Evolutionary conservation across 30 jellyfish, hydroid and myxozoan species (phyloP), one percentile per base, ranked within the genome.

Genomic region (Pseudorhiza aurosa): DNA sequence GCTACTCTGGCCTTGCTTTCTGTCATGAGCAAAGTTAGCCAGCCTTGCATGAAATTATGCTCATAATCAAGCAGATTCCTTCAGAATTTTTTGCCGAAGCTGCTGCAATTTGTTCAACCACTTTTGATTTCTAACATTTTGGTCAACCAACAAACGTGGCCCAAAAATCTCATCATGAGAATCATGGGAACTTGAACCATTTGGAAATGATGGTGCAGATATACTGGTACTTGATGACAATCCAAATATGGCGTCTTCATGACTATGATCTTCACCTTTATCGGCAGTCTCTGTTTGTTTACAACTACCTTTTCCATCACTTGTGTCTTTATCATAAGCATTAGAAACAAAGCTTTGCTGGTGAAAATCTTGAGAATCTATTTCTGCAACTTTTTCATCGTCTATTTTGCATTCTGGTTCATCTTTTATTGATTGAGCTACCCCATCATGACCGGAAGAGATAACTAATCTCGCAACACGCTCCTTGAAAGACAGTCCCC

Each of bases 271-370:
- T 9, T 58, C 53, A 22, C 28, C n/a, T 4, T 24, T 18, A 15
- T 45, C 21, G 21, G 35, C 28, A 8, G 29, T 0, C 4, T 59
- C 21, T 7, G 47, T 21, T 9, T n/a, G 15, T 7, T 35, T 50
- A 0, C 15, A 3, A 5, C 39, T 36, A 1, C 40, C 56, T 4
- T 65, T 65, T 37, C 24, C 31, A 17, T 14, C 24, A 0, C 24
- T 24, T 27, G 18, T 1, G 25, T 46, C 56, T 27, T 35, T 73
- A 8, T 73, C 42, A 22, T 12, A 25, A 33, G 77, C 53, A 26
- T 60, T 46, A 8, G 91, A 80, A 12, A 50, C 77, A 64, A 80
- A 80, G 2, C 42, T 45, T 50, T 68, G 91, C 44, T 80, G 91
- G 44, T 65, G 76, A 33, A 80, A 80, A 26, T 77, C 91, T 25